Evolutionary conservation across 2,888 invertebrate genomes (phyloP).

Genomic region (Limnephilus auricula): DNA sequence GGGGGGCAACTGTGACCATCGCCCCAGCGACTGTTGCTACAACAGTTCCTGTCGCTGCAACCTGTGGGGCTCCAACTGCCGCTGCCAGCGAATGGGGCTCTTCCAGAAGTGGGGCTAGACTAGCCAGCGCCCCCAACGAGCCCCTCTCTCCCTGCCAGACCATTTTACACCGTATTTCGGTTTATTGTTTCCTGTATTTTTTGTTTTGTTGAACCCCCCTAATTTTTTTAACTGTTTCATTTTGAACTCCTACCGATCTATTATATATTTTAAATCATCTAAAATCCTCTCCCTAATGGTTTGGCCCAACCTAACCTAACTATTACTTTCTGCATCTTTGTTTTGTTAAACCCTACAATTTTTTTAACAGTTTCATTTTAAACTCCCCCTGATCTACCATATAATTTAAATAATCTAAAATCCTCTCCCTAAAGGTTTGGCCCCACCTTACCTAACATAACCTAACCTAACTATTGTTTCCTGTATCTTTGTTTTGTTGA

Average conservation of each 20-base stretch:
- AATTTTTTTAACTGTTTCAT: background rate
- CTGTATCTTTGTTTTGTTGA: background rate
- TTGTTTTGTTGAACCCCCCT: too few species aligned
- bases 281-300: background rate
- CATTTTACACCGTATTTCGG: background rate
- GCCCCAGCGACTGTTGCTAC: slow-evolving; percentile 91
- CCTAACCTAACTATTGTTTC: slow-evolving; percentile 2
- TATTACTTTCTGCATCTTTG: too few species aligned
- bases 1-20: slow-evolving; percentile 90
- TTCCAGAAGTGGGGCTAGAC: slow-evolving; percentile 91
- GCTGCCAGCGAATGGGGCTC: slow-evolving; percentile 91
- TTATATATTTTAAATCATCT: background rate
- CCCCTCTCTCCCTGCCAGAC: slow-evolving; percentile 45
- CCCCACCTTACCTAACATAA: slow-evolving; percentile 15
- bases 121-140: slow-evolving; percentile 70
- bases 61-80: slow-evolving; percentile 92
- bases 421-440: background rate
- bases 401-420: background rate
- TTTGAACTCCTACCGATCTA: background rate
- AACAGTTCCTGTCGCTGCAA: slow-evolving; percentile 92
- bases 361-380: background rate
- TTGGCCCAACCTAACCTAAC: slow-evolving; percentile 5
- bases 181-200: background rate
- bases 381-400: background rate
- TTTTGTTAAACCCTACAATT: background rate